Evolutionary conservation across 2,888 invertebrate species (phyloP).

Genomic region (Nomada goodeniana): DNA sequence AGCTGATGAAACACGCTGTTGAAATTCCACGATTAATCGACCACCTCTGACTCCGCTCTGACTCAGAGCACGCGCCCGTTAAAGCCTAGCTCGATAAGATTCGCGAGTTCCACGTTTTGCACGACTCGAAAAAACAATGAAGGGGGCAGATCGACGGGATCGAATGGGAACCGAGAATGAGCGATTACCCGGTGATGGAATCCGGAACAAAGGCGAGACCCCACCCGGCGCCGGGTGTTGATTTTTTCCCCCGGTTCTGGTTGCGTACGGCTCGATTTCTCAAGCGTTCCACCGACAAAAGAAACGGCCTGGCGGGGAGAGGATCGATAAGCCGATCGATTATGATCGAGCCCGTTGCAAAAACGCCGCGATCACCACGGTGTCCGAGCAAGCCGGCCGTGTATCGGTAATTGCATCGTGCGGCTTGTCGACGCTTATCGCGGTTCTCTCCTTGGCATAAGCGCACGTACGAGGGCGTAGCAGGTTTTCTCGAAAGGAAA

Average conservation of each 20-base stretch:
- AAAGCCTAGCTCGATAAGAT: too few species aligned
- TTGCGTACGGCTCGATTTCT: slow-evolving; percentile 53
- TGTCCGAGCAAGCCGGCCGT: slow-evolving; percentile 47
- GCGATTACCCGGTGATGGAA: slow-evolving; percentile 43
- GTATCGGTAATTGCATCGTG: slow-evolving; percentile 80
- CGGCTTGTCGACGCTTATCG: slow-evolving; percentile 77
- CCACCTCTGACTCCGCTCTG: too few species aligned
- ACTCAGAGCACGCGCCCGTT: too few species aligned
- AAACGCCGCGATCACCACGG: slow-evolving; percentile 49
- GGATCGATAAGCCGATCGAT: slow-evolving; percentile 77
- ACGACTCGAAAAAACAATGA: neutral
- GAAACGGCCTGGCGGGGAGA: slow-evolving; percentile 46
- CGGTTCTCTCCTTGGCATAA: slow-evolving; percentile 76
- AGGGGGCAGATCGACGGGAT: neutral
- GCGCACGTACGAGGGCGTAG: slow-evolving; percentile 71
- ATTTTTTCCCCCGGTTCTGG: slow-evolving; percentile 13
- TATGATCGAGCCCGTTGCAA: slow-evolving; percentile 73
- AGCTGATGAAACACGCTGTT: neutral
- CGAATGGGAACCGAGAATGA: slow-evolving; percentile 21
- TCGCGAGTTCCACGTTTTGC: too few species aligned
- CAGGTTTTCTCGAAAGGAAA: slow-evolving; percentile 68
- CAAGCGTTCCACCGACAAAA: slow-evolving; percentile 64
- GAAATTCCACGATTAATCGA: neutral
- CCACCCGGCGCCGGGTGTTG: slow-evolving; percentile 33
- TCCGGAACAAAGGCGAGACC: slow-evolving; percentile 52